Evolutionary conservation across 1,140 invertebrate genomes (phyloP).

Genomic region (Aphelinus certus): DNA sequence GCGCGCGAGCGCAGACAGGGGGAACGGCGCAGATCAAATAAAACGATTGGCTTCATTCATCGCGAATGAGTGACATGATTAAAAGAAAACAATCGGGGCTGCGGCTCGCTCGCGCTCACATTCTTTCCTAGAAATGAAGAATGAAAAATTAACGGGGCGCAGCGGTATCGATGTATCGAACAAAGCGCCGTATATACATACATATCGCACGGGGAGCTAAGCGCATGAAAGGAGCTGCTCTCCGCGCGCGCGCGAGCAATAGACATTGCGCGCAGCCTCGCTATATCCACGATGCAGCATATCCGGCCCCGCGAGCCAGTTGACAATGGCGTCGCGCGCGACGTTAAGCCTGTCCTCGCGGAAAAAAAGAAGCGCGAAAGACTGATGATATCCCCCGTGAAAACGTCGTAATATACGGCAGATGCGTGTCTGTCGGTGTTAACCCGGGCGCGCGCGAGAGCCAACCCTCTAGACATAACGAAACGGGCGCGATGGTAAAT

Average conservation of each 20-base stretch:
- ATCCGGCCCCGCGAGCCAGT: not conserved
- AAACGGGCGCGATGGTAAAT: not conserved
- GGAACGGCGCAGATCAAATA: conserved; percentile 7
- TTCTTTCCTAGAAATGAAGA: conserved; percentile 17
- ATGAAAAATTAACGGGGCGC: conserved; percentile 15
- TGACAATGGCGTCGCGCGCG: not conserved
- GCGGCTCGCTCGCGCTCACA: not conserved
- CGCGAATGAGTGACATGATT: conserved; percentile 1
- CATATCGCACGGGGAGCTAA: not conserved
- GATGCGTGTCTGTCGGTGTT: too few species aligned
- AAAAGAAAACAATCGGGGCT: conserved; percentile 10
- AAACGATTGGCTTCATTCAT: conserved; percentile 26
- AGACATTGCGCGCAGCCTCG: not conserved
- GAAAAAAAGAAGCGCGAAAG: conserved; percentile 6
- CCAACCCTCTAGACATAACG: too few species aligned
- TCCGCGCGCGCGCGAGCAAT: not conserved
- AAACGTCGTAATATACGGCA: too few species aligned
- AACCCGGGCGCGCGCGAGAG: too few species aligned
- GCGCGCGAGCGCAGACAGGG: too few species aligned
- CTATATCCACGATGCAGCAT: not conserved
- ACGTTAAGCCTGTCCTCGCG: conserved; percentile 8
- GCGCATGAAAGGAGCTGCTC: too few species aligned
- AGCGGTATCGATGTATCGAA: conserved; percentile 12
- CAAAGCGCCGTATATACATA: not conserved
- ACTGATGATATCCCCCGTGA: too few species aligned